Evolutionary conservation across 2,888 invertebrate species (phyloP), one percentile per base, ranked within the genome.

Genomic region (Ptycholaimellus sp.): DNA sequence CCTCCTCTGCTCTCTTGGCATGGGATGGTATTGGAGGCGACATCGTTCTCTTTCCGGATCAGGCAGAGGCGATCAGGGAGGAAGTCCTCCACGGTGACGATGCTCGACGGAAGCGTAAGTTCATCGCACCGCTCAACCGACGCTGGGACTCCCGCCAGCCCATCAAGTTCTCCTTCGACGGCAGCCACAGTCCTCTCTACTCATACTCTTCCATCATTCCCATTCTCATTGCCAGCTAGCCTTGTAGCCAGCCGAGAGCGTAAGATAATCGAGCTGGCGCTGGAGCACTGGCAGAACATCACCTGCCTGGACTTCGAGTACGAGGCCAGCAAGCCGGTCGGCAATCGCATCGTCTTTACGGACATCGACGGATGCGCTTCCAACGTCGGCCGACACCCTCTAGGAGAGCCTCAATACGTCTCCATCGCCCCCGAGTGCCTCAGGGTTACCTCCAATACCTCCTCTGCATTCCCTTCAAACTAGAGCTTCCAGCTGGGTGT

Each of bases 221-320:
- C 17, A 33, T 17, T 37, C 17, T 35, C 14, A 37, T 9, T 11
- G 7, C 6, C 21, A 7, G 6, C 5, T 6, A n/a, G 31, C 16
- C 30, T 47, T 50, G 21, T 41, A 55, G 55, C 53, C 4, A 41
- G 43, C 25, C 44, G 50, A 9, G 56, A 56, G 36, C 56, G 52
- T 40, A 38, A 49, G 30, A 51, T 56, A 19, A 57, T 56, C 40
- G 56, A 56, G 38, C 37, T 56, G 35, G 56, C 56, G 3, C 39
- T 56, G 38, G 54, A 56, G 38, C 56, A 56, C 40, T 56, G 56
- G 56, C 53, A 56, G 42, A 56, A 56, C 42, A 57, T 56, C 35
- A 56, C 56, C 3, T 56, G 56, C 35, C 43, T 56, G 28, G 49
- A 56, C 35, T 56, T 56, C 30, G 45, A 46, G 32, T 45, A 54